These are phyloP conservation scores for Thalassoma bifasciatum DNA, from an alignment of 2,113 vertebrate genomes.

Conservation along the genomic window DNA sequence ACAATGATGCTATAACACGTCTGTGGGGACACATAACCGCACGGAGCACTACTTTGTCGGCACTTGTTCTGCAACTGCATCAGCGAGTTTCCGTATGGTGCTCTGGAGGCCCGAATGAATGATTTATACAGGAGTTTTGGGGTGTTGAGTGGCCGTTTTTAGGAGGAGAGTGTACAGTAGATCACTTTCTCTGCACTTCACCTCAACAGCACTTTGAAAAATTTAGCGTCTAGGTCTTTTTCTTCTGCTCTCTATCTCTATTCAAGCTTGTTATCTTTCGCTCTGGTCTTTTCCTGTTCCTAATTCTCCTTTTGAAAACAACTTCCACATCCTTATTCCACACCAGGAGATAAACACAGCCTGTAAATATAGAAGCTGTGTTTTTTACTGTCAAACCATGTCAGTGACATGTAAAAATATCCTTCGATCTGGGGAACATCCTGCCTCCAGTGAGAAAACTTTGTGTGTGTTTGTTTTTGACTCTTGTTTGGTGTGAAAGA, in stretches of 20 bases:
- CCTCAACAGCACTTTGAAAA: slow-evolving; percentile 20
- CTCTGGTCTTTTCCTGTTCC: slow-evolving; percentile 22
- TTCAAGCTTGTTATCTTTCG: slow-evolving; percentile 30
- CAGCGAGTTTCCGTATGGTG: slow-evolving; percentile 58
- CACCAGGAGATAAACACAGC: slow-evolving; percentile 72
- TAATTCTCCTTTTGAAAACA: slow-evolving; percentile 46
- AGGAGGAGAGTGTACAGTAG: slow-evolving; percentile 37
- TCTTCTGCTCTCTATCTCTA: slow-evolving; percentile 3
- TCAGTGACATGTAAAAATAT: slow-evolving; percentile 73
- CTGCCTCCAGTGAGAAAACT: slow-evolving; percentile 67
- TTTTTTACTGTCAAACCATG: slow-evolving; percentile 60
- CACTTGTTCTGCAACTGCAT: slow-evolving; percentile 64
- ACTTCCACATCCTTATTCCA: slow-evolving; percentile 68
- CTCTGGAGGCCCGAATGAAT: slow-evolving; percentile 63
- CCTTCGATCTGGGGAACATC: slow-evolving; percentile 73
- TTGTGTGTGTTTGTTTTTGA: slow-evolving; percentile 37
- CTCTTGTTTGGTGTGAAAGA: neutral
- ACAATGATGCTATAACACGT: slow-evolving; percentile 61
- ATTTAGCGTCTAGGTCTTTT: slow-evolving; percentile 2
- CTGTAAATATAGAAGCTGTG: slow-evolving; percentile 70
- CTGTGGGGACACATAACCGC: slow-evolving; percentile 67
- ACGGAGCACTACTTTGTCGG: slow-evolving; percentile 59
- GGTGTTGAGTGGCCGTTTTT: slow-evolving; percentile 63
- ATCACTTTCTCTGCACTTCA: slow-evolving; percentile 65
- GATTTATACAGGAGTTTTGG: slow-evolving; percentile 64